A percentile compares a stretch with the other conserved stretches of the same genome.
phyloP scores from a whole-genome alignment of 2,113 vertebrate genomes.

The Neotoma lepida region DNA sequence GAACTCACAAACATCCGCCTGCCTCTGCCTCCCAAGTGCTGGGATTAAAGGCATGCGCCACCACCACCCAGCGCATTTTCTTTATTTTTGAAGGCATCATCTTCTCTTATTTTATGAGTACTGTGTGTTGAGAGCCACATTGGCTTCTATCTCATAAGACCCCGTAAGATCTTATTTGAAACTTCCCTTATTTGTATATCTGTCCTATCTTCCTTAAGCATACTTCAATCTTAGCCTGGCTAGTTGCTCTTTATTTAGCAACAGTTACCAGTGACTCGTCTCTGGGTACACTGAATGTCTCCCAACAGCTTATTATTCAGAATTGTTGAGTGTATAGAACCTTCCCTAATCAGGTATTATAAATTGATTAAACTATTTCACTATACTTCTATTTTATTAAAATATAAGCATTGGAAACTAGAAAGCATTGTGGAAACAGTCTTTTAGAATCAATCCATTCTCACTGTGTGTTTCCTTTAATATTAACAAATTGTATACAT shows the following conservation, averaged over 20 bases:
- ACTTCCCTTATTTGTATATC: not conserved
- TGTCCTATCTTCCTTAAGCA: not conserved
- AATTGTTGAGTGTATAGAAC: not conserved
- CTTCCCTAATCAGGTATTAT: not conserved
- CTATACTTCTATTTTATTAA: not conserved
- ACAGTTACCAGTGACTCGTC: not conserved
- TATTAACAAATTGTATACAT: not conserved
- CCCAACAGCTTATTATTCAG: not conserved
- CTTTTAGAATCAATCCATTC: not conserved
- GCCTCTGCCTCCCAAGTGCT: too few species aligned
- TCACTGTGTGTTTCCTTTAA: not conserved
- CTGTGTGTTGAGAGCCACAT: not conserved
- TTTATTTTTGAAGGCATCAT: not conserved
- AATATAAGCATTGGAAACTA: not conserved
- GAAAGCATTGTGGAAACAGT: not conserved
- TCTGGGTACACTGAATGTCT: not conserved
- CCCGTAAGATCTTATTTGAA: accelerated
- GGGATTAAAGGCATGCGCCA: too few species aligned
- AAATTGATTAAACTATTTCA: not conserved
- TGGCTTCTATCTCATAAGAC: not conserved
- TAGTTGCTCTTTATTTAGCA: not conserved
- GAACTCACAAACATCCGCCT: too few species aligned
- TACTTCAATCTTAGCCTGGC: not conserved
- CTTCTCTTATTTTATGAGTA: not conserved
- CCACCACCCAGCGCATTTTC: too few species aligned